phyloP scores from a whole-genome alignment of 23 tunicate genomes.

The Phallusia fumigata region DNA sequence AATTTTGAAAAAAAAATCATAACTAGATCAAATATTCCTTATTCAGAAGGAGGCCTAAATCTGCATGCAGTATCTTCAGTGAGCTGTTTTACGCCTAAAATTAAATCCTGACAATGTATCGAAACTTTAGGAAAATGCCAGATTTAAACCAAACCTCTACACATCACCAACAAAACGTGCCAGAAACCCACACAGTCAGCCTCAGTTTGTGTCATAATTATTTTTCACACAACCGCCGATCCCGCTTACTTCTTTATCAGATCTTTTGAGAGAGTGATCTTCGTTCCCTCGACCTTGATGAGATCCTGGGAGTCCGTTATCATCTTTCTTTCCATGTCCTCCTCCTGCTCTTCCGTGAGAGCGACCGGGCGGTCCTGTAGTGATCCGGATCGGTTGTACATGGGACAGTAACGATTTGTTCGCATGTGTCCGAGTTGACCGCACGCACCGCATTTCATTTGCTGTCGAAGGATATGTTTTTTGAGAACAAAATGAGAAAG shows the following conservation, averaged over 20 bases:
- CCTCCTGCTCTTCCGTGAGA: constrained; percentile 92
- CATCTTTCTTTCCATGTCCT: constrained; percentile 78
- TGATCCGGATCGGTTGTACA: constrained; percentile 57
- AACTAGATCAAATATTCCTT: too few species aligned
- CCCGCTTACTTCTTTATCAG: constrained; percentile 53
- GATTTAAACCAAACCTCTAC: too few species aligned
- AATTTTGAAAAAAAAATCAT: too few species aligned
- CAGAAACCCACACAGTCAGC: too few species aligned
- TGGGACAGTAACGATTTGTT: constrained; percentile 88
- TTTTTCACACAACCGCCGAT: background rate
- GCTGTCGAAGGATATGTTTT: constrained; percentile 21
- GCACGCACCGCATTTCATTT: constrained; percentile 97
- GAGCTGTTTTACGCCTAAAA: too few species aligned
- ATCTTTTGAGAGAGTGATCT: constrained; percentile 80
- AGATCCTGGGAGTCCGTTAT: constrained; percentile 65
- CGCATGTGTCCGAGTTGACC: constrained; percentile 95
- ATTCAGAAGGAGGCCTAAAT: too few species aligned
- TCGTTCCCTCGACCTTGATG: constrained; percentile 91
- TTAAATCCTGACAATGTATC: too few species aligned
- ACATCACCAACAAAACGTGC: too few species aligned
- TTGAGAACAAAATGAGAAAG: too few species aligned
- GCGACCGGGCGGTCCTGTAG: constrained; percentile 74
- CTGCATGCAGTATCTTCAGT: too few species aligned
- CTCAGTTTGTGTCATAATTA: background rate
- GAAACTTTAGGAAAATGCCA: too few species aligned